A percentile compares a stretch with the other conserved stretches of the same genome.
Evolutionary conservation across 2,888 invertebrate genomes (phyloP).

Genomic region (Archips crataeganus): DNA sequence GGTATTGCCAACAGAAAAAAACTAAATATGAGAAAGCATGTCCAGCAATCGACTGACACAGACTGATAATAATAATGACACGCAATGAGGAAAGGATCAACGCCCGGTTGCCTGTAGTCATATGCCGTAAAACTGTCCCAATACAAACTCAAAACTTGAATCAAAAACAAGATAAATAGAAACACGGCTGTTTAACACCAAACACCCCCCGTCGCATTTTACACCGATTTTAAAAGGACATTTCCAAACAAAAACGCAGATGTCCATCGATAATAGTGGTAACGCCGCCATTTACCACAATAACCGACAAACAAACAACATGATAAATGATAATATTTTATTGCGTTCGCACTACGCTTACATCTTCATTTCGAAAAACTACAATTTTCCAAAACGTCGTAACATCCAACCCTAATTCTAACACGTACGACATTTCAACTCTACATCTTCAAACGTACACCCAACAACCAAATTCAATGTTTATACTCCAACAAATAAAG

Average conservation of each 20-base stretch:
- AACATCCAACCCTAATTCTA: not conserved
- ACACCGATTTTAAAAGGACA: conserved; percentile 54
- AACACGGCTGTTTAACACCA: not conserved
- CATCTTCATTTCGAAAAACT: conserved; percentile 72
- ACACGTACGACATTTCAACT: conserved; percentile 3
- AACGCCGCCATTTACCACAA: conserved; percentile 82
- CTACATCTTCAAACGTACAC: not conserved
- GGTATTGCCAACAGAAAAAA: too few species aligned
- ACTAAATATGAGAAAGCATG: too few species aligned
- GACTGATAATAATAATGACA: too few species aligned
- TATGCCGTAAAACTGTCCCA: not conserved
- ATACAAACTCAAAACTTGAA: not conserved
- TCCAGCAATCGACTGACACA: too few species aligned
- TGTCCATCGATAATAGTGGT: conserved; percentile 79
- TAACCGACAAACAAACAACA: conserved; percentile 79
- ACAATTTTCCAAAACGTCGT: conserved; percentile 23
- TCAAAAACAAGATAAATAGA: not conserved
- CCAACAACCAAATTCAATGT: conserved; percentile 45
- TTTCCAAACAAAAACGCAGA: conserved; percentile 68
- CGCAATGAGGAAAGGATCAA: too few species aligned
- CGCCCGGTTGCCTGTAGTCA: too few species aligned
- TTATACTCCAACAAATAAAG: conserved; percentile 39
- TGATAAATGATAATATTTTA: conserved; percentile 84
- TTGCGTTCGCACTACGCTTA: conserved; percentile 78
- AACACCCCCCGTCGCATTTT: conserved; percentile 48